Percentiles rank a stretch among this genome's conserved stretches.
Evolutionary conservation across 2,797 vertebrate species (phyloP).

Genomic region (Rhinichthys osculus): DNA sequence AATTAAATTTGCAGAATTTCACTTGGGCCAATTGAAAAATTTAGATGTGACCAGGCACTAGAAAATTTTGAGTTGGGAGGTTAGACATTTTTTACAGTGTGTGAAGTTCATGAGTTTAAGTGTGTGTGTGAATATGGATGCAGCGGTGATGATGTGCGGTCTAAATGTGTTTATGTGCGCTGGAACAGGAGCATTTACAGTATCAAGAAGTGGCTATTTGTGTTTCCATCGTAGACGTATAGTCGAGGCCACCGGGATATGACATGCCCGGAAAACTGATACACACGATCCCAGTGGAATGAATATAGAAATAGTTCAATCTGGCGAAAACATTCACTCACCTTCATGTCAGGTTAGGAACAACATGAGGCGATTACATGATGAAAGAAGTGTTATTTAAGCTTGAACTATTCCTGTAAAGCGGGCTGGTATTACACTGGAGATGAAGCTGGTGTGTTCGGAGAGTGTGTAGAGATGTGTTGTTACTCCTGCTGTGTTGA

Average conservation of each 20-base stretch:
- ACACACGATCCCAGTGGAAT: neutral
- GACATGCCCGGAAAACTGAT: neutral
- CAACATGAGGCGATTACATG: neutral
- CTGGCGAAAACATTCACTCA: neutral
- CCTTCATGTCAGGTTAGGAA: neutral
- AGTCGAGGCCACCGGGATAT: slow-evolving; percentile 69
- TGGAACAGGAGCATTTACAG: slow-evolving; percentile 66
- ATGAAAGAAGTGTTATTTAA: neutral
- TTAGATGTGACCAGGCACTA: too few relatives aligned
- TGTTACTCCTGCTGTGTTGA: neutral
- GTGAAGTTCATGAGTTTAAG: neutral
- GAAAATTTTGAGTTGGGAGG: too few relatives aligned
- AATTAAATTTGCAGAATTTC: too few relatives aligned
- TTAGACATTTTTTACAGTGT: too few relatives aligned
- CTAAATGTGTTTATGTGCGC: slow-evolving; percentile 41
- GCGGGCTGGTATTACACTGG: neutral
- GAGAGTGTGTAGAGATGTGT: neutral
- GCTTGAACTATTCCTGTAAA: neutral
- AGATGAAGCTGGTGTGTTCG: neutral
- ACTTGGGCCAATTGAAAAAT: too few relatives aligned
- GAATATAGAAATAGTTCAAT: neutral
- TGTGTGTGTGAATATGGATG: neutral
- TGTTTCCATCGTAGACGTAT: slow-evolving; percentile 65
- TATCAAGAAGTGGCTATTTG: slow-evolving; percentile 68
- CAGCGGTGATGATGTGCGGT: neutral